Evolutionary conservation across 2,113 vertebrate genomes (phyloP).

Genomic region (Plectropomus leopardus): DNA sequence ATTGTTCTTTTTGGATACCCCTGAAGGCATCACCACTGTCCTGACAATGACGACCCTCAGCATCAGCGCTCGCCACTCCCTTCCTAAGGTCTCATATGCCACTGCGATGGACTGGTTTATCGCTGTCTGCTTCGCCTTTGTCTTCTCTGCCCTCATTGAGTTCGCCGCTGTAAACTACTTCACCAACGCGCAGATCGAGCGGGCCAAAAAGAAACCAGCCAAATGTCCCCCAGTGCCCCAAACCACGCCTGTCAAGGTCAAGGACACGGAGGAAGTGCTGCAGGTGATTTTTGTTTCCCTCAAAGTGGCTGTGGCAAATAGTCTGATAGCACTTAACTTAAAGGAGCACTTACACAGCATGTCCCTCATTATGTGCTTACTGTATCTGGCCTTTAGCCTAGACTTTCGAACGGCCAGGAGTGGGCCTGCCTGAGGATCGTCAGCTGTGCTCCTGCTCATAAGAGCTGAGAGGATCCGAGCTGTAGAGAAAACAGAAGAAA

Average conservation of each 20-base stretch:
- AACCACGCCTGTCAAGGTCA: constrained; percentile 85
- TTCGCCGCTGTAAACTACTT: constrained; percentile 99
- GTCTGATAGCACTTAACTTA: constrained; percentile 48
- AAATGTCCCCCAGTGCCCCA: constrained; percentile 87
- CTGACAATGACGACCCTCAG: constrained; percentile 98
- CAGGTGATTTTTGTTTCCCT: constrained; percentile 85
- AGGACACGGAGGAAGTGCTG: constrained; percentile 85
- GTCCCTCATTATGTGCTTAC: constrained; percentile 55
- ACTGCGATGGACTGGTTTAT: constrained; percentile 99
- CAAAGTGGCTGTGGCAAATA: constrained; percentile 41
- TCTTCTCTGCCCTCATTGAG: constrained; percentile 99
- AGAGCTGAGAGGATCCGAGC: constrained; percentile 11
- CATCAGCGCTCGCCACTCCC: constrained; percentile 98
- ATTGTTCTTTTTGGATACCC: constrained; percentile 27
- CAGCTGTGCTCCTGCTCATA: constrained; percentile 39
- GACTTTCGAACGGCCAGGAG: constrained; percentile 22
- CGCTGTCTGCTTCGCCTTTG: constrained; percentile 98
- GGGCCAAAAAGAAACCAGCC: constrained; percentile 91
- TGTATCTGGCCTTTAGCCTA: constrained; percentile 43
- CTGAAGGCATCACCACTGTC: constrained; percentile 95
- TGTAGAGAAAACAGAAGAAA: background rate
- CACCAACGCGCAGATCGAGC: constrained; percentile 92
- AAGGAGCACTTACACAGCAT: constrained; percentile 59
- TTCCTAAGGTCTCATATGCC: constrained; percentile 98
- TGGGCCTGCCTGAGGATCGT: constrained; percentile 33